Base-by-base conservation (phyloP, 2,797 vertebrate genomes). In the Sebastes kiyomatsui region DNA sequence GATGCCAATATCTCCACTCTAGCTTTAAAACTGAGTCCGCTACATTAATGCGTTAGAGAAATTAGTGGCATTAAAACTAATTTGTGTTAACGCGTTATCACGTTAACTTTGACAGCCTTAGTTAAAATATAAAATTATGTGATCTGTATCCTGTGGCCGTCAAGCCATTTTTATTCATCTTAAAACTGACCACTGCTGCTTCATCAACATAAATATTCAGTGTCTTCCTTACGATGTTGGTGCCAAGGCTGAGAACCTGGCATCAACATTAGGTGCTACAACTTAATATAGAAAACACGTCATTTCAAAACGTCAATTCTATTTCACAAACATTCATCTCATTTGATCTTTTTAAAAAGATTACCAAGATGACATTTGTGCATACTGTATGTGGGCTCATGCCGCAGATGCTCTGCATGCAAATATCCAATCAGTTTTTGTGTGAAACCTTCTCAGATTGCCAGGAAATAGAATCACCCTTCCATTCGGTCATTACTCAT, bases 391-490 rank as follows among this genome's bases (percentile, higher is more conserved):
- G 71, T 84, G 77, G 71, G 82, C 73, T 74, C 52, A 5, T 14
- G 64, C 67, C 72, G 58, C 68, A 69, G 77, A 59, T 27, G 22
- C 71, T 62, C 35, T 1, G 11, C 52, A 60, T 35, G 14, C 68
- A 73, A 72, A 72, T 73, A 81, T 70, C 65, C 78, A 75, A 71
- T 58, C 66, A 38, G 55, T 61, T 79, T 54, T 67, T 20, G 20
- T 64, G 52, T 62, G 60, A 80, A 77, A 66, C 10, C 60, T 9
- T 16, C 64, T 84, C 54, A n/a, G 60, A 90, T 66, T 76, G 67
- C 22, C 84, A 90, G 82, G 66, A 84, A 87, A 79, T 27, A 67
- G 30, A 87, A 77, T 84, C 80, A n/a, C 38, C 71, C 38, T 27
- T 67, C 77, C 33, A 35, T 49, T 25, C 18, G 14, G 25, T 65